Evolutionary conservation across 2,797 vertebrate genomes (phyloP).

Genomic region (Argentina silus): DNA sequence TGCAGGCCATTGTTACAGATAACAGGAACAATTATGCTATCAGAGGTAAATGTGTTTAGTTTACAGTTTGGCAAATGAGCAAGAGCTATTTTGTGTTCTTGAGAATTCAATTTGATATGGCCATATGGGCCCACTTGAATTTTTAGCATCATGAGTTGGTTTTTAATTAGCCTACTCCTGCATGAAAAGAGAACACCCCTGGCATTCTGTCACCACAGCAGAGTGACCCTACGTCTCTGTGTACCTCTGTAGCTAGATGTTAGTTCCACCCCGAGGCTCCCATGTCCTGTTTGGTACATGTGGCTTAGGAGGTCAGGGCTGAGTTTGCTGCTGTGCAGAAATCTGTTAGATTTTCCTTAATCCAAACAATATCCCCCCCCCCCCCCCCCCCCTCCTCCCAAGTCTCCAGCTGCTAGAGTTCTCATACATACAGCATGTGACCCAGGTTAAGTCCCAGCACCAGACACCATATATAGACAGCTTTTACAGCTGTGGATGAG

Average conservation of each 20-base stretch:
- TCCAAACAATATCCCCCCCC: background rate
- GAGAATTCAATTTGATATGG: too few species aligned
- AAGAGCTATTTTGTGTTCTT: too few species aligned
- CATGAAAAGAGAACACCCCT: too few species aligned
- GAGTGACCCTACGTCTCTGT: conserved; percentile 39
- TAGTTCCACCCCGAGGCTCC: background rate
- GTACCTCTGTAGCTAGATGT: background rate
- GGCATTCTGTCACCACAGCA: conserved; percentile 14
- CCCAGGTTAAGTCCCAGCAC: background rate
- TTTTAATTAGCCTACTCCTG: too few species aligned
- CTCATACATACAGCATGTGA: conserved; percentile 54
- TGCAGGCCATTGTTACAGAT: background rate
- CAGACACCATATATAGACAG: background rate
- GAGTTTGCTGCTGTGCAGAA: background rate
- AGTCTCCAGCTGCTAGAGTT: background rate
- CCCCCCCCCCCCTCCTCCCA: too few species aligned
- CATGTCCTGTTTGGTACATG: background rate
- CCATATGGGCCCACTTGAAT: too few species aligned
- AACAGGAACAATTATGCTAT: background rate
- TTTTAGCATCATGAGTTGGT: too few species aligned
- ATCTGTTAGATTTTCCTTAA: background rate
- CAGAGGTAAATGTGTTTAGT: background rate
- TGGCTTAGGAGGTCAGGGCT: background rate
- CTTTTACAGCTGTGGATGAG: background rate
- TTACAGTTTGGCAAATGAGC: background rate